These are phyloP conservation scores for Clunio marinus DNA, from an alignment of 2,888 invertebrate species.

Conservation along the genomic window DNA sequence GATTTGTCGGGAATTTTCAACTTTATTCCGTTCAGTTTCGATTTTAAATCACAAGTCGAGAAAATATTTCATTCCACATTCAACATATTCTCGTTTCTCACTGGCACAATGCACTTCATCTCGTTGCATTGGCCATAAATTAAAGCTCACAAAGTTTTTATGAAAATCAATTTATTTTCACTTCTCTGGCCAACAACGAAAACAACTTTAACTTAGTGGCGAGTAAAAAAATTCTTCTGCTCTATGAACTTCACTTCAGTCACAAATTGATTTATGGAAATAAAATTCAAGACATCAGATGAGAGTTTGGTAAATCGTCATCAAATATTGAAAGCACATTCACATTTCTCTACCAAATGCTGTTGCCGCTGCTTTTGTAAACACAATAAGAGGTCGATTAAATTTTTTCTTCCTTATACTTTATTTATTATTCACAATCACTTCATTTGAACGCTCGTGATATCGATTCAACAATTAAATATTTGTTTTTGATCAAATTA, in stretches of 20 bases:
- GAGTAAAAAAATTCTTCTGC: no score
- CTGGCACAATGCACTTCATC: neutral
- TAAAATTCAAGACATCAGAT: neutral
- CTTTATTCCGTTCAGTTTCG: no score
- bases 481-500: no score
- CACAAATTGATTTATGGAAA: no score
- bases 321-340: slow-evolving; percentile 5
- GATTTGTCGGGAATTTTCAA: neutral
- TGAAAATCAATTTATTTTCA: slow-evolving; percentile 6
- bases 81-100: neutral
- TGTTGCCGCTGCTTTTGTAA: no score
- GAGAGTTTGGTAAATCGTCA: neutral
- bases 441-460: no score
- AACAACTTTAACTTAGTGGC: neutral
- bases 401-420: no score
- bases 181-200: neutral
- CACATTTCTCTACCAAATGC: neutral
- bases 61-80: neutral
- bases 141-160: neutral
- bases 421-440: no score
- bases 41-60: slow-evolving; percentile 1
- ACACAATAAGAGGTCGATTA: no score
- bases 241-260: neutral
- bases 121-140: neutral
- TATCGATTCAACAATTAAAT: no score